phyloP scores from a whole-genome alignment of 2,797 vertebrate species.

The Macropus fuliginosus region DNA sequence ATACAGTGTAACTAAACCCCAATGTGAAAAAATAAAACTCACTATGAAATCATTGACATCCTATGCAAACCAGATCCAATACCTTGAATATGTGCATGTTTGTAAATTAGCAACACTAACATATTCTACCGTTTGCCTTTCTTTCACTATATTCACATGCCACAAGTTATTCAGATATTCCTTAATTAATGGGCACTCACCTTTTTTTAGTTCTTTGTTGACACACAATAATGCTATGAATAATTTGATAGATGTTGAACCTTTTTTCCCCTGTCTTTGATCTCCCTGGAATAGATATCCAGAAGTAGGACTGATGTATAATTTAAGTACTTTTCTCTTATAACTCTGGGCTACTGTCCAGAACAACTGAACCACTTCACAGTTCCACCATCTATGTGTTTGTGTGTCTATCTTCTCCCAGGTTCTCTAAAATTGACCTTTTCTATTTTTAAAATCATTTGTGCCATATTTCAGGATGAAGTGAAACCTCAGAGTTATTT shows the following conservation, averaged over 20 bases:
- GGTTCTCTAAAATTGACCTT: neutral
- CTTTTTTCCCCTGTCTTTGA: neutral
- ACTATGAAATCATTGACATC: neutral
- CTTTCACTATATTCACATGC: neutral
- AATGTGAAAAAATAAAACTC: neutral
- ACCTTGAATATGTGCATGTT: neutral
- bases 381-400: neutral
- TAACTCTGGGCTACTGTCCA: neutral
- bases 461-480: neutral
- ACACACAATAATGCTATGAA: neutral
- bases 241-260: neutral
- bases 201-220: neutral
- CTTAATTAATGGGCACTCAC: neutral
- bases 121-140: neutral
- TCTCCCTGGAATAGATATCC: neutral
- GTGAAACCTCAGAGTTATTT: neutral
- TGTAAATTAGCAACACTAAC: neutral
- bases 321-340: neutral
- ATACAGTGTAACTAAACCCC: neutral
- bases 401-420: neutral
- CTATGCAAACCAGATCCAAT: neutral
- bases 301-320: neutral
- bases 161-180: neutral
- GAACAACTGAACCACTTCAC: neutral
- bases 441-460: neutral